Evolutionary conservation across 1,140 invertebrate species (phyloP), one percentile per base, ranked within the genome.

Genomic region (Nebria ingens): DNA sequence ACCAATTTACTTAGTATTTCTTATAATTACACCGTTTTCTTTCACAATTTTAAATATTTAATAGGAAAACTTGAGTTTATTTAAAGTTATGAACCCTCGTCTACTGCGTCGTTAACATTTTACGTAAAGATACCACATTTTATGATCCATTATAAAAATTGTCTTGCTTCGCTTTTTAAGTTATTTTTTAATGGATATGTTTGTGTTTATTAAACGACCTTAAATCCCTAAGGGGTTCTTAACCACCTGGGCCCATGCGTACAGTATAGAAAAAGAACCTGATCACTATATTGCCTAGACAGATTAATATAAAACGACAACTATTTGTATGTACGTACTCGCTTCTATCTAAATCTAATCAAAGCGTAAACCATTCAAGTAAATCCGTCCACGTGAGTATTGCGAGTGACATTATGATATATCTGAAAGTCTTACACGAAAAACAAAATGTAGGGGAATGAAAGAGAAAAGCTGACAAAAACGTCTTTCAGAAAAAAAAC

Each of bases 91-190:
- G n/a, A n/a, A n/a, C n/a, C n/a, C n/a, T n/a, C n/a, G n/a, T n/a
- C n/a, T n/a, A n/a, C n/a, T n/a, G 17, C 4, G 40, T 45, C 40
- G 40, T 45, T 45, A 45, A 45, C 9, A 45, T 12, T 45, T 45
- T 45, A 12, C 40, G 4, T 45, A 17, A 45, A 45, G 9, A 45
- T 12, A 17, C 4, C 4, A 45, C 17, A 12, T 45, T 45, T 45
- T 45, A 45, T 17, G 40, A 45, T 9, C 17, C 40, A 45, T 45
- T 45, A 45, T 45, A 45, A 45, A 45, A 45, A 45, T 45, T 45
- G 40, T 45, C 40, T 17, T 9, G 17, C 40, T 45, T 45, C 40
- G 9, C 17, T 45, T 9, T 45, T 17, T 45, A 12, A 45, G 40
- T 45, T 11, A 17, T 45, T 45, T 11, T 45, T 45, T 45, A 45